Conservation (phyloP, 2,113 vertebrate species). For the Lipophrys pholis region DNA sequence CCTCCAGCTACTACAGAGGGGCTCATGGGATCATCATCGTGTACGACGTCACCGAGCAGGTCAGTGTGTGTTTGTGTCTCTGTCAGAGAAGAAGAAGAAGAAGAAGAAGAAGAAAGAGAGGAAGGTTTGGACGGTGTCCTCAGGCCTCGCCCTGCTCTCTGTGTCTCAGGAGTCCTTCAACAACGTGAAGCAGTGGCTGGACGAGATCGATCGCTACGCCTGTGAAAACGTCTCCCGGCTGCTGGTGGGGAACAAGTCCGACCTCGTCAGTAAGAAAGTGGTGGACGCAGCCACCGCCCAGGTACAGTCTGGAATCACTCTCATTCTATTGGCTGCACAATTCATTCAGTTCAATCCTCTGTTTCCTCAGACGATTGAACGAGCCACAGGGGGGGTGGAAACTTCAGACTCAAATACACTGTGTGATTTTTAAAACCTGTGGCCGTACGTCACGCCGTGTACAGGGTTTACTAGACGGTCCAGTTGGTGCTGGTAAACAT, state of each 20-base stretch:
- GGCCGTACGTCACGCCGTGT: too few relatives aligned
- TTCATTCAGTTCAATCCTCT: too few relatives aligned
- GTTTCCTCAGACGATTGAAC: too few relatives aligned
- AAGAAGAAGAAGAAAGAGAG: too few relatives aligned
- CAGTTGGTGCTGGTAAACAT: too few relatives aligned
- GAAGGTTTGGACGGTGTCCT: too few relatives aligned
- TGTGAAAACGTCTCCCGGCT: constrained; percentile 97
- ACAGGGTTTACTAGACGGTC: too few relatives aligned
- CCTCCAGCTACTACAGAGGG: constrained; percentile 98
- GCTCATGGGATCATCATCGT: constrained; percentile 98
- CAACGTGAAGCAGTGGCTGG: constrained; percentile 97
- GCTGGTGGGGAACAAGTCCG: constrained; percentile 97
- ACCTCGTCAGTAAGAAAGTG: constrained; percentile 94
- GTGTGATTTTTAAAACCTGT: too few relatives aligned
- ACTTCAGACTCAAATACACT: too few relatives aligned
- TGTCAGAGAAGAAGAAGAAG: not conserved
- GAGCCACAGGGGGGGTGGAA: too few relatives aligned
- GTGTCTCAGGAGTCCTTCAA: constrained; percentile 92
- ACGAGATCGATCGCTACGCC: constrained; percentile 97
- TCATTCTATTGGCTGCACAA: too few relatives aligned
- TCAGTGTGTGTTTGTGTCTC: constrained; percentile 43
- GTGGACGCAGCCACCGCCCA: constrained; percentile 96
- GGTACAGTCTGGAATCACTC: constrained; percentile 74
- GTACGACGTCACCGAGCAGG: constrained; percentile 98
- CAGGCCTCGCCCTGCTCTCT: not conserved